Percentiles rank a stretch among this genome's conserved stretches.
These are phyloP conservation scores for Lepus europaeus DNA, from an alignment of 2,113 vertebrate species.

Conservation along the genomic window DNA sequence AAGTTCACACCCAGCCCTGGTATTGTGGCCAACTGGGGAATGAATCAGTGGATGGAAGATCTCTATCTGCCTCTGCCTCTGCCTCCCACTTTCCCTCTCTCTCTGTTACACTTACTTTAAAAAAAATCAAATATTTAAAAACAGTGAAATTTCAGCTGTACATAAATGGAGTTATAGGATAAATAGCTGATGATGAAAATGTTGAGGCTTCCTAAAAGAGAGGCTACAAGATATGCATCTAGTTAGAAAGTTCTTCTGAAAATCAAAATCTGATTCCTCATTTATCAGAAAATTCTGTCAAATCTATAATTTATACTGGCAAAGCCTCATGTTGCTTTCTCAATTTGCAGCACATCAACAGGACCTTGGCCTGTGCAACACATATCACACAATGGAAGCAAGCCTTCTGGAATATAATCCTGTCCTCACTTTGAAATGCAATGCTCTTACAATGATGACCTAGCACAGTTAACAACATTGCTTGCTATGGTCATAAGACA, in stretches of 20 bases:
- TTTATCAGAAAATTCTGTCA: background rate
- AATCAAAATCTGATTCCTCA: background rate
- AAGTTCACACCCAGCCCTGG: too few species aligned
- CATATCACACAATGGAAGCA: background rate
- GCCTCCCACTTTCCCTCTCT: too few species aligned
- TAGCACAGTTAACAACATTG: constrained; percentile 8
- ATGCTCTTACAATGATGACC: background rate
- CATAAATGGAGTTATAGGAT: background rate
- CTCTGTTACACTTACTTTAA: too few species aligned
- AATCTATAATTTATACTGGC: background rate
- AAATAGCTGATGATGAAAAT: background rate
- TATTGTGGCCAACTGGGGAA: too few species aligned
- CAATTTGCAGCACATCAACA: background rate
- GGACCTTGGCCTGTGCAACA: background rate
- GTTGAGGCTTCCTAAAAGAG: background rate
- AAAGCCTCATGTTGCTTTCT: background rate
- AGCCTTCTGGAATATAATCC: background rate
- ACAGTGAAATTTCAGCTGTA: background rate
- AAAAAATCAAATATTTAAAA: too few species aligned
- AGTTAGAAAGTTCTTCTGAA: background rate
- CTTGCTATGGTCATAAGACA: background rate
- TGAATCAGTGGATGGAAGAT: too few species aligned
- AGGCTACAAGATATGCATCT: background rate
- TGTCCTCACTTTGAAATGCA: background rate
- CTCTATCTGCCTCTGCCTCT: too few species aligned